Evolutionary conservation across 2,797 vertebrate genomes (phyloP).

Genomic region (Prunella strophiata): DNA sequence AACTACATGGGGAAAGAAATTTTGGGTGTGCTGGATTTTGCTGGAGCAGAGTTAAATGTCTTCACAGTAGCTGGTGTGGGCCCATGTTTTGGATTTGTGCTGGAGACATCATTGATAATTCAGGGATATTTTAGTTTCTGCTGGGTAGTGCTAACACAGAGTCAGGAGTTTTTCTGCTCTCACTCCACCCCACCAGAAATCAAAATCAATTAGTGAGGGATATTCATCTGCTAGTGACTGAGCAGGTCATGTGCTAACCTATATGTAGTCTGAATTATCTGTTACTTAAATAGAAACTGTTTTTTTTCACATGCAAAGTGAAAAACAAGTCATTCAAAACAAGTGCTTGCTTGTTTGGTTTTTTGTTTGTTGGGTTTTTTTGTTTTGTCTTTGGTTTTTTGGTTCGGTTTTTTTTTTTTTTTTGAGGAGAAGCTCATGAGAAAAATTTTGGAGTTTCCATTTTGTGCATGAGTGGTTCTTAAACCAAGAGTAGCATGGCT

Average conservation of each 20-base stretch:
- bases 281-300: background rate
- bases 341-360: background rate
- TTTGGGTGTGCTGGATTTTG: background rate
- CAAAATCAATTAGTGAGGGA: background rate
- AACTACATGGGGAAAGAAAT: background rate
- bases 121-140: background rate
- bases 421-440: background rate
- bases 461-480: background rate
- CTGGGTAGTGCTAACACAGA: background rate
- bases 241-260: background rate
- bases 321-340: background rate
- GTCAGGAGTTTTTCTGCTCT: background rate
- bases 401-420: too few species aligned
- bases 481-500: background rate
- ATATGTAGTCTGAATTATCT: background rate
- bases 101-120: background rate
- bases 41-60: background rate
- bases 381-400: too few species aligned
- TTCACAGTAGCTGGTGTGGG: background rate
- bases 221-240: background rate
- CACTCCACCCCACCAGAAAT: background rate
- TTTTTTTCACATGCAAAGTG: background rate
- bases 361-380: too few species aligned
- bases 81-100: background rate
- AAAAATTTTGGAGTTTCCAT: background rate